These are phyloP conservation scores for Henicopernis longicauda DNA, from an alignment of 2,113 vertebrate species.

Conservation along the genomic window DNA sequence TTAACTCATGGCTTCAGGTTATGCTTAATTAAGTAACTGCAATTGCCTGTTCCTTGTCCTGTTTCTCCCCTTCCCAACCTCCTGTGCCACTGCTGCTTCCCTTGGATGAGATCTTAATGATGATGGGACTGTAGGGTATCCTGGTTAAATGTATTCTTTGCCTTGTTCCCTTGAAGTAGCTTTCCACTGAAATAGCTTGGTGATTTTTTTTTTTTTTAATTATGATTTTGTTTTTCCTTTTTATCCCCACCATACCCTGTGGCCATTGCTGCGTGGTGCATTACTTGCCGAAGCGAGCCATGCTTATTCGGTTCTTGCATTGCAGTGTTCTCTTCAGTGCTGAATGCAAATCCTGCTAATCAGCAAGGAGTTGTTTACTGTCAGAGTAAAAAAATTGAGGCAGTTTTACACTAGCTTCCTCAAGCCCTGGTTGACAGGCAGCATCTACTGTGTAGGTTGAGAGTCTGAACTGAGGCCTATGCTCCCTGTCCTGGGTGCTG, in stretches of 20 bases:
- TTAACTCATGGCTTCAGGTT: not conserved
- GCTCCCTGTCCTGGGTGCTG: not conserved
- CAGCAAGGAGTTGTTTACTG: not conserved
- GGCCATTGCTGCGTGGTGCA: accelerated
- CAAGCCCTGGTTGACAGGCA: not conserved
- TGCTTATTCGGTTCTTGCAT: not conserved
- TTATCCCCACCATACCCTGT: not conserved
- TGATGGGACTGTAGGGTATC: not conserved
- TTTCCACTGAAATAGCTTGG: not conserved
- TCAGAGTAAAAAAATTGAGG: not conserved
- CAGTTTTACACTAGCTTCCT: not conserved
- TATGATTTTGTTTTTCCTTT: not conserved
- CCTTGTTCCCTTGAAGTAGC: not conserved
- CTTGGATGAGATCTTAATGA: not conserved
- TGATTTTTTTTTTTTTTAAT: not conserved
- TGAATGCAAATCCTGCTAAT: not conserved
- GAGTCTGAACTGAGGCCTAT: not conserved
- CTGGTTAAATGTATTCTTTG: not conserved
- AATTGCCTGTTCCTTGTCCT: not conserved
- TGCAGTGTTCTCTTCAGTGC: not conserved
- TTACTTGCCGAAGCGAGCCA: not conserved
- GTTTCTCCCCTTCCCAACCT: not conserved
- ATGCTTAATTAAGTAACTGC: not conserved
- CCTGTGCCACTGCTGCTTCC: not conserved
- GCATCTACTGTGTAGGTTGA: not conserved